Evolutionary conservation across 2,113 vertebrate genomes (phyloP).

Genomic region (Vulpes vulpes): DNA sequence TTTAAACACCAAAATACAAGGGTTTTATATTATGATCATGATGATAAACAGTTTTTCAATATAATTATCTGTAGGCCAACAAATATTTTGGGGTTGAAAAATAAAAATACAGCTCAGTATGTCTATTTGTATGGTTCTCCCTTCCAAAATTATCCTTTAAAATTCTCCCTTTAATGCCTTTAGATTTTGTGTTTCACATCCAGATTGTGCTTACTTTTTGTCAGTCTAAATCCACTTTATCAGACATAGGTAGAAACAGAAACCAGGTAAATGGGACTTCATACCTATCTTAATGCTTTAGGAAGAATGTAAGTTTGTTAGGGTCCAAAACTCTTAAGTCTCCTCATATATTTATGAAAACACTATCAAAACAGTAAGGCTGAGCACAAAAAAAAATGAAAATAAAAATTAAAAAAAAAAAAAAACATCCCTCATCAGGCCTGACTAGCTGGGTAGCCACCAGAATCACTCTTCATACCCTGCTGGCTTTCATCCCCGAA

Average conservation of each 20-base stretch:
- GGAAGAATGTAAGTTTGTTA: not conserved
- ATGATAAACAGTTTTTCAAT: not conserved
- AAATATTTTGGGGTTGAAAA: accelerated
- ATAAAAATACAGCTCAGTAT: not conserved
- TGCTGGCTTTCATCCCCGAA: not conserved
- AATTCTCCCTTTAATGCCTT: not conserved
- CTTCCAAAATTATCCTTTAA: not conserved
- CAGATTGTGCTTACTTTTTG: not conserved
- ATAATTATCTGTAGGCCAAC: not conserved
- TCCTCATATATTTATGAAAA: not conserved
- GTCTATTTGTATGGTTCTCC: not conserved
- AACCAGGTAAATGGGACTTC: not conserved
- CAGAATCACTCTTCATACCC: not conserved
- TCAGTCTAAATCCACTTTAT: not conserved
- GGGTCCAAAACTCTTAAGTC: not conserved
- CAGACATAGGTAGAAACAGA: not conserved
- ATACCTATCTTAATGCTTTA: not conserved
- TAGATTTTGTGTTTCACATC: not conserved
- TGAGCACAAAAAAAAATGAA: not conserved
- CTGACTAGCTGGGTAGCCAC: not conserved
- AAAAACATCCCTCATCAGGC: not conserved
- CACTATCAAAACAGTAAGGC: not conserved
- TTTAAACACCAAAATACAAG: not conserved
- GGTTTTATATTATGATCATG: not conserved
- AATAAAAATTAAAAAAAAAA: not conserved